Base-by-base conservation (phyloP, 2,888 invertebrate genomes). In the Neoitamus cyanurus region DNA sequence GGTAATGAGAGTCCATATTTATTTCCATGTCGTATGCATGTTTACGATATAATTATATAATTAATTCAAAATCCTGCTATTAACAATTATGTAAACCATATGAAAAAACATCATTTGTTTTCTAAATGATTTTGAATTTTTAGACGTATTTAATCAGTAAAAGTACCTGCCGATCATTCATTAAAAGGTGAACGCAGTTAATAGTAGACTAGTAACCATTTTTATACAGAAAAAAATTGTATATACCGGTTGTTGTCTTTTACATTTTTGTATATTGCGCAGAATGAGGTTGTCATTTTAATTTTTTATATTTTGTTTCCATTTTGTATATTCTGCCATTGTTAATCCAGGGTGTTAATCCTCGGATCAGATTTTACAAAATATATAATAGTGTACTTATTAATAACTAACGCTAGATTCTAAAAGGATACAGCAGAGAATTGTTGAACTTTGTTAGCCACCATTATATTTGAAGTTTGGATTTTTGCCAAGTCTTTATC, bases 251-350 rank as follows among this genome's bases (percentile, higher is more conserved):
- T 75, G 75, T 75, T 75, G 42, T 75, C 42, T 75, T 75, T 75
- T 75, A 75, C 75, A 75, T 75, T 58, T 58, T 58, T 58, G 58
- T 58, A 58, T 25, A 58, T 58, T 58, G 58, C 58, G 58, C 58
- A 25, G 58, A 58, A 58, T 58, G 58, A 58, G 58, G 58, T 58
- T 58, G 58, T 58, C 58, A 58, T 58, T 25, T 25, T 58, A 9
- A 58, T 58, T 58, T 58, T 58, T n/a, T 58, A 46, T 28, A 31
- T 31, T 75, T 75, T 75, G n/a, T 58, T 58, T 58, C 25, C 20
- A 58, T 9, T 75, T 75, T 75, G 75, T 75, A 75, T 75, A 75
- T 75, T 75, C 75, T 25, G 20, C 75, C 75, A 75, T 75, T 75
- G 37, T 73, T 73, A 73, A 5, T 73, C 36, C 25, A 25, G 58